phyloP scores from a whole-genome alignment of 2,797 vertebrate genomes.

The Brotogeris chrysoptera region DNA sequence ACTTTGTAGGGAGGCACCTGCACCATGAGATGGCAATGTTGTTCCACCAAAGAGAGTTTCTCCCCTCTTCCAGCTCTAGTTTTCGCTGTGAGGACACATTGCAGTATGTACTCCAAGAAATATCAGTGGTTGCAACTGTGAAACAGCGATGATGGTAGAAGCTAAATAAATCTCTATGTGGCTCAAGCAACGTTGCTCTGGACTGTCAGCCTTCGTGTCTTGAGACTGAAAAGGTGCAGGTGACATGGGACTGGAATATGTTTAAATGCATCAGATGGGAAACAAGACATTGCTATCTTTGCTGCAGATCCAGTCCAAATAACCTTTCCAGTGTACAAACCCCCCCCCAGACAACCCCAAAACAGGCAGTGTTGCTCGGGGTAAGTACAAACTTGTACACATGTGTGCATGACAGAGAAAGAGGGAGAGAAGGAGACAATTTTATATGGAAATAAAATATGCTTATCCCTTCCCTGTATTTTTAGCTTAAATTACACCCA shows the following conservation, averaged over 20 bases:
- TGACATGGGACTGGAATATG: rapidly evolving
- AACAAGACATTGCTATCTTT: neutral
- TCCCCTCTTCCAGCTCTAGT: neutral
- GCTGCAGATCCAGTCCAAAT: neutral
- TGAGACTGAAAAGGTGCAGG: rapidly evolving
- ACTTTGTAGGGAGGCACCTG: neutral
- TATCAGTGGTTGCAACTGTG: neutral
- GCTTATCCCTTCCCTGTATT: neutral
- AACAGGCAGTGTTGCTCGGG: neutral
- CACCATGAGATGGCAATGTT: constrained; percentile 61
- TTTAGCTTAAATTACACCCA: constrained; percentile 48
- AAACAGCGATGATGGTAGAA: neutral
- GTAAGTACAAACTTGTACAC: rapidly evolving
- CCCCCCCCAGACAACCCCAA: neutral
- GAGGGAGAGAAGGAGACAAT: neutral
- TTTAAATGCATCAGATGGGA: neutral
- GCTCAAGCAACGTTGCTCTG: neutral
- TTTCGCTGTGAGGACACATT: neutral
- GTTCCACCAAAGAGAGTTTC: neutral
- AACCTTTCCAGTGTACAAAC: neutral
- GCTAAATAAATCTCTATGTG: neutral
- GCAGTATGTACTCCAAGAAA: neutral
- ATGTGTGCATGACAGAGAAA: neutral
- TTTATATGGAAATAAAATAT: neutral
- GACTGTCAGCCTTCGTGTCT: neutral